Evolutionary conservation across 2,113 vertebrate species (phyloP).

Genomic region (Hyaena hyaena): DNA sequence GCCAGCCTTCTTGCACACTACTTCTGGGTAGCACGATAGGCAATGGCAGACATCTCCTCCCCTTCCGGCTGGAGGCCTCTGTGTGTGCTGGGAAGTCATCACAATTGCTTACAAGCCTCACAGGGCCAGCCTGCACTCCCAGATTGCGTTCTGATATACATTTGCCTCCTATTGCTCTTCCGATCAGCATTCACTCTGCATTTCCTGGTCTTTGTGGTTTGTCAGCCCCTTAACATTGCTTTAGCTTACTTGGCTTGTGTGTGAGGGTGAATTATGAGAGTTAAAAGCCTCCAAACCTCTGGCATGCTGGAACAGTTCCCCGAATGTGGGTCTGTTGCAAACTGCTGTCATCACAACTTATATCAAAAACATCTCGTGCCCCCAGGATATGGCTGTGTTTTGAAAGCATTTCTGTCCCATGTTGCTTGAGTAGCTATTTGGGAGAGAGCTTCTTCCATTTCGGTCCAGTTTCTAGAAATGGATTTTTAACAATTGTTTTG

Average conservation of each 20-base stretch:
- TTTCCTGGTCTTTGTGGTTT: slow-evolving; percentile 71
- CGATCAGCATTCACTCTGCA: slow-evolving; percentile 23
- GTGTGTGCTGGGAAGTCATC: not conserved
- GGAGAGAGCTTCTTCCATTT: slow-evolving; percentile 57
- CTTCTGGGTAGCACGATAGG: accelerated
- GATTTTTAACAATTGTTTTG: not conserved
- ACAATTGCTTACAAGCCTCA: not conserved
- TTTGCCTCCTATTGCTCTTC: slow-evolving; percentile 49
- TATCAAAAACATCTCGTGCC: slow-evolving; percentile 81
- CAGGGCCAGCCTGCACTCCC: not conserved
- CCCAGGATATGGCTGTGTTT: slow-evolving; percentile 76
- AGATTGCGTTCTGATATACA: not conserved
- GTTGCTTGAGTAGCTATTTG: slow-evolving; percentile 58
- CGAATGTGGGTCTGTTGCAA: slow-evolving; percentile 74
- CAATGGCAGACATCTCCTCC: not conserved
- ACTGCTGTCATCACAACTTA: slow-evolving; percentile 81
- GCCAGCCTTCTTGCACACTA: not conserved
- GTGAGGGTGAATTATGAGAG: slow-evolving; percentile 72
- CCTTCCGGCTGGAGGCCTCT: not conserved
- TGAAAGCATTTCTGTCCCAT: slow-evolving; percentile 78
- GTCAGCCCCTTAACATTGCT: slow-evolving; percentile 47
- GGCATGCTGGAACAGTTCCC: slow-evolving; percentile 83
- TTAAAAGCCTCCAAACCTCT: slow-evolving; percentile 76
- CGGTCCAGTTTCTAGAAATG: slow-evolving; percentile 1
- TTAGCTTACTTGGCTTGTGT: slow-evolving; percentile 24